Evolutionary conservation across 2,888 invertebrate species (phyloP).

Genomic region (Ypsolopha scabrella): DNA sequence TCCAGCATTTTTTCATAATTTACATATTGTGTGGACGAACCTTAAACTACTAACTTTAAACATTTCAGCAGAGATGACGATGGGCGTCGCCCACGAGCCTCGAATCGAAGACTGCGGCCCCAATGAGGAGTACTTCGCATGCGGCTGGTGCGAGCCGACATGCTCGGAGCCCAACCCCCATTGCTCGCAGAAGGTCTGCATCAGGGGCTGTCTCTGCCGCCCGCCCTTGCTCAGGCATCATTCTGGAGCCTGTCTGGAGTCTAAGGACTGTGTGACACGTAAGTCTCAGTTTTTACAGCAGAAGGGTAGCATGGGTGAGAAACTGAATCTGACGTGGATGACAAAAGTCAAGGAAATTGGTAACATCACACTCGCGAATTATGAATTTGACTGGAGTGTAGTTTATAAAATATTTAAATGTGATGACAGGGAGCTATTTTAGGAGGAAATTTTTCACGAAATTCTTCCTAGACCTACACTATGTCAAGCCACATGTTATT

Average conservation of each 20-base stretch:
- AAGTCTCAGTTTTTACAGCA: conserved; percentile 12
- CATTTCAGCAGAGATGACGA: conserved; percentile 17
- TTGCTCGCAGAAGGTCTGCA: conserved; percentile 32
- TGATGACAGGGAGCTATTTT: too few species aligned
- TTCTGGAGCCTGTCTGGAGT: conserved; percentile 36
- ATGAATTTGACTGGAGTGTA: too few species aligned
- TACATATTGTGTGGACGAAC: too few species aligned
- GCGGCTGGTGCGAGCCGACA: conserved; percentile 51
- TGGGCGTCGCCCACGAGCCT: conserved; percentile 17
- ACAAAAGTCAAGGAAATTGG: too few species aligned
- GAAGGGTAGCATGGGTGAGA: background rate
- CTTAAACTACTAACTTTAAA: background rate
- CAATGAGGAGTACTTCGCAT: conserved; percentile 41
- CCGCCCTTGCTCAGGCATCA: conserved; percentile 42
- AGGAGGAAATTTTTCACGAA: too few species aligned
- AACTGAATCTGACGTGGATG: too few species aligned
- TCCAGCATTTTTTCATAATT: too few species aligned
- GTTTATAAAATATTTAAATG: background rate
- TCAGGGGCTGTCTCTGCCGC: conserved; percentile 41
- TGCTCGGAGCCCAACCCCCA: conserved; percentile 33
- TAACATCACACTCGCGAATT: too few species aligned
- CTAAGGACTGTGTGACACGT: conserved; percentile 33
- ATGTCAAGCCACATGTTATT: too few species aligned
- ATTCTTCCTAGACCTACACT: too few species aligned
- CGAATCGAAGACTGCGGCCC: conserved; percentile 41